A percentile compares a stretch with the other conserved stretches of the same genome.
phyloP scores from a whole-genome alignment of 2,797 vertebrate species.

The Salarias fasciatus region DNA sequence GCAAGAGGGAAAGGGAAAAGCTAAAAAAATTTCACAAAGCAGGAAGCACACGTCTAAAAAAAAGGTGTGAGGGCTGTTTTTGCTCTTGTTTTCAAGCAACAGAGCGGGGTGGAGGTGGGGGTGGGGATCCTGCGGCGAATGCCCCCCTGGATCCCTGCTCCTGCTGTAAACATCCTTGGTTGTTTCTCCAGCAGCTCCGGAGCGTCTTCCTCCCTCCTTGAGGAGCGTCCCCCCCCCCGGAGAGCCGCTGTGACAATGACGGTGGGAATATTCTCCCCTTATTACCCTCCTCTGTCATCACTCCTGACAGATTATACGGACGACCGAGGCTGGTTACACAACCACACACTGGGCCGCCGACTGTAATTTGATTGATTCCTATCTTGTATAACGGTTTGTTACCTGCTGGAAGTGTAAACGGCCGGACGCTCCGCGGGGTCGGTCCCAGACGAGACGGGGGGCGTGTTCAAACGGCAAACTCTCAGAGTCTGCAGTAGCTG shows the following conservation, averaged over 20 bases:
- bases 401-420: conserved; percentile 76
- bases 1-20: conserved; percentile 23
- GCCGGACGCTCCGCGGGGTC: conserved; percentile 78
- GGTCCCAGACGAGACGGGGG: conserved; percentile 62
- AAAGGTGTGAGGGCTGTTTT: too few relatives aligned
- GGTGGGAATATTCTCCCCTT: conserved; percentile 61
- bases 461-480: too few relatives aligned
- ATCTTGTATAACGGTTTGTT: conserved; percentile 79
- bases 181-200: conserved; percentile 15
- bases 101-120: background rate
- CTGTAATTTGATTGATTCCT: conserved; percentile 81
- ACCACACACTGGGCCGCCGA: conserved; percentile 76
- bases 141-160: background rate
- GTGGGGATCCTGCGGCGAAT: background rate
- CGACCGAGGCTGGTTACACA: conserved; percentile 74
- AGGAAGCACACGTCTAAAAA: too few relatives aligned
- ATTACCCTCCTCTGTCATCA: conserved; percentile 76
- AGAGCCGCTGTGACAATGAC: conserved; percentile 48
- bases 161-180: conserved; percentile 22
- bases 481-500: too few relatives aligned
- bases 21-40: conserved; percentile 1
- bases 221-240: conserved; percentile 16
- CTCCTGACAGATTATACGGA: conserved; percentile 76
- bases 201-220: conserved; percentile 1
- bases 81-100: too few relatives aligned